Conservation (phyloP, 2,888 invertebrate species). For the Helicoverpa assulta region DNA sequence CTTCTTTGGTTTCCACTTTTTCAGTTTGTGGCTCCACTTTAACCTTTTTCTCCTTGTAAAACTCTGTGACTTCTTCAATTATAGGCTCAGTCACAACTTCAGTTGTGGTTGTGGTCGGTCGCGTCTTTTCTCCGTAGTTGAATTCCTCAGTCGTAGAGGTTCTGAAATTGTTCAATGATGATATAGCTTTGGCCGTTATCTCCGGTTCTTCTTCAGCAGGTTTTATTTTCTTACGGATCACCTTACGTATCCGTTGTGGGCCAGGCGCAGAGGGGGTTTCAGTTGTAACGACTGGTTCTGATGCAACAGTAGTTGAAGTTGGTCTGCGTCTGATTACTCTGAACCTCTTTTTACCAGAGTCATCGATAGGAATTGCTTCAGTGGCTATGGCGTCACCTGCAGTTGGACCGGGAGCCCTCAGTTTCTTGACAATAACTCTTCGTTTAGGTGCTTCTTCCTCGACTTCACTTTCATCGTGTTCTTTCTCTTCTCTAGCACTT, state of each 20-base stretch:
- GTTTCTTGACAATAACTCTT: conserved; percentile 75
- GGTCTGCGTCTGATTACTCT: conserved; percentile 82
- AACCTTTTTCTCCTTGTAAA: conserved; percentile 54
- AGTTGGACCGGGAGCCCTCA: conserved; percentile 67
- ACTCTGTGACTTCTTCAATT: conserved; percentile 63
- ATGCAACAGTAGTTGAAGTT: conserved; percentile 68
- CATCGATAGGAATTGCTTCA: conserved; percentile 75
- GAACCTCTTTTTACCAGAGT: conserved; percentile 79
- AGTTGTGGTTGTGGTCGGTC: conserved; percentile 59
- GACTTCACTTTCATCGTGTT: conserved; percentile 77
- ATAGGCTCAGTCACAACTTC: conserved; percentile 63
- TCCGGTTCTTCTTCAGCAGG: conserved; percentile 73
- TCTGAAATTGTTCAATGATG: conserved; percentile 66
- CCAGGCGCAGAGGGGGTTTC: conserved; percentile 62
- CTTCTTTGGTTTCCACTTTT: conserved; percentile 39
- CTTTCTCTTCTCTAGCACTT: conserved; percentile 86
- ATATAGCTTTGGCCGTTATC: conserved; percentile 72
- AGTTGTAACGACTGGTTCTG: conserved; percentile 59
- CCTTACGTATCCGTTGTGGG: conserved; percentile 77
- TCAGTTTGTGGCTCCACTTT: conserved; percentile 19
- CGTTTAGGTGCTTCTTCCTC: conserved; percentile 70
- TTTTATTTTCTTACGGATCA: conserved; percentile 82
- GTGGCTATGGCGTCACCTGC: conserved; percentile 67
- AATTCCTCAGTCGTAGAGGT: conserved; percentile 66
- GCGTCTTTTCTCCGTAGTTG: conserved; percentile 83